Base-by-base conservation (phyloP, 2,797 vertebrate genomes). In the Melanotaenia parkinsoni region DNA sequence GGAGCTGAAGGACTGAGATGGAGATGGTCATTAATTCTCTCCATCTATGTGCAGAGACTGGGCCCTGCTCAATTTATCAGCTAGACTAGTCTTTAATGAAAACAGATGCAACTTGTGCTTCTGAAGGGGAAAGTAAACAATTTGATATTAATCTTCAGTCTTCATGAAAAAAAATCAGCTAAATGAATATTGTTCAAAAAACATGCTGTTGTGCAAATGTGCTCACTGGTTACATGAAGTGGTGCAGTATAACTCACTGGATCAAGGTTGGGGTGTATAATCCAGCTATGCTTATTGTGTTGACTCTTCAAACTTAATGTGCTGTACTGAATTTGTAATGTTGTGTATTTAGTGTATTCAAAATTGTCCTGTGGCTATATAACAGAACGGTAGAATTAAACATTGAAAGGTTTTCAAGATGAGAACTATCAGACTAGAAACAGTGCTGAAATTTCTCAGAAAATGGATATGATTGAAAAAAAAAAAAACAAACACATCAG, bases 1-100 rank as follows among this genome's bases (percentile, higher is more conserved):
- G 53, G 57, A 78, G 38, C 59, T 47, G 54, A 74, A 64, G 45
- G 20, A n/a, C 58, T 65, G 59, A 30, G n/a, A 54, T 74, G 70
- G 28, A 80, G 60, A 63, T 35, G 32, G 51, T 71, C 37, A 86
- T 85, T 71, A 70, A 73, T 71, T 74, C 38, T 72, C n/a, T 54
- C 20, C 28, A 56, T 63, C 56, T 76, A 54, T 73, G 26, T 59
- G 67, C 0, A 13, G 56, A 63, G 56, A 12, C 32, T 20, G 3
- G 54, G 58, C 50, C 24, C 33, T n/a, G 38, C 16, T 60, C 67
- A 60, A 61, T 85, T 83, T 67, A 68, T 89, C 71, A 72, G 26
- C 40, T 33, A 35, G 30, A 65, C 65, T 47, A 58, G 71, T 22
- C 22, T 70, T 58, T 73, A 58, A 74, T 79, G 66, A 68, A 68